These are phyloP conservation scores for Myzus persicae DNA, from an alignment of 1,140 invertebrate genomes.

Conservation along the genomic window DNA sequence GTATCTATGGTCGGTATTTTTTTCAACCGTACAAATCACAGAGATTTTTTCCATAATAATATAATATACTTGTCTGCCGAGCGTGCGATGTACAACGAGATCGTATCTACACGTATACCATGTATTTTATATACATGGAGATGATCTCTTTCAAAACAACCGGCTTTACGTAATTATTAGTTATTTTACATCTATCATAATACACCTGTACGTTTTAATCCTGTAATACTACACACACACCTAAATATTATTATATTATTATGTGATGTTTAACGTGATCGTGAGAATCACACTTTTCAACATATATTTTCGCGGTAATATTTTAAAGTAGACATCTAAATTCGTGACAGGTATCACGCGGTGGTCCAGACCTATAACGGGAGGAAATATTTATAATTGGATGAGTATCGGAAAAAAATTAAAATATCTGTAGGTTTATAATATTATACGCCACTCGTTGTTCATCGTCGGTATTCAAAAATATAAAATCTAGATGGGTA, in stretches of 20 bases:
- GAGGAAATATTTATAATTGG: not conserved
- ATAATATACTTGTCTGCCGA: not conserved
- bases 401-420: not conserved
- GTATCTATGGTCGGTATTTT: not conserved
- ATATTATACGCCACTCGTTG: not conserved
- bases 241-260: not conserved
- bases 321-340: not conserved
- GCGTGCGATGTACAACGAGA: not conserved
- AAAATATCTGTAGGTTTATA: not conserved
- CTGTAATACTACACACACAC: not conserved
- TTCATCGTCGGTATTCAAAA: not conserved
- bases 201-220: not conserved
- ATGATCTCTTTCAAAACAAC: not conserved
- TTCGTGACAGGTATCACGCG: not conserved
- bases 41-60: not conserved
- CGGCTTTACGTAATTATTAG: not conserved
- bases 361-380: not conserved
- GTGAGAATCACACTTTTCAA: not conserved
- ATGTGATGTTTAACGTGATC: not conserved
- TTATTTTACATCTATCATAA: not conserved
- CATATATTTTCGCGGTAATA: not conserved
- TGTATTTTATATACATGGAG: not conserved
- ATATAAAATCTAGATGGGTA: not conserved
- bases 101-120: not conserved
- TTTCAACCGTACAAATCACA: not conserved